Evolutionary conservation across 2,888 invertebrate species (phyloP).

Genomic region (Eupithecia insigniata): DNA sequence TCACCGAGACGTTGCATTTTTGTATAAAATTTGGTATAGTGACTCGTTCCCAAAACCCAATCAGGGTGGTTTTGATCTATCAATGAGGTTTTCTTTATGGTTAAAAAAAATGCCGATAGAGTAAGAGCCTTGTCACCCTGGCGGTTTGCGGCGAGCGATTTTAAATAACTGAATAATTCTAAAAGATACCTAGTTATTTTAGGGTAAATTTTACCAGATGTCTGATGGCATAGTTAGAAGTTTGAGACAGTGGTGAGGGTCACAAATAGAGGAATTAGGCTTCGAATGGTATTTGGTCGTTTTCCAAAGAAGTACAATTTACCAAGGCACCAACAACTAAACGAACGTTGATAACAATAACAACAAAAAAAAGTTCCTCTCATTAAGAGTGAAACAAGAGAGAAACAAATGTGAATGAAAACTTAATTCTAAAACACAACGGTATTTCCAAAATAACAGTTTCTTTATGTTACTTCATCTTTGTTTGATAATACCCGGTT

Average conservation of each 20-base stretch:
- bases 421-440: neutral
- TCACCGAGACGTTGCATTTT: neutral
- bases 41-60: neutral
- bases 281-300: neutral
- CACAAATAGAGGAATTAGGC: neutral
- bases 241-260: neutral
- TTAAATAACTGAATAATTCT: too few relatives aligned
- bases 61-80: neutral
- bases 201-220: neutral
- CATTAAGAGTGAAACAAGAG: neutral
- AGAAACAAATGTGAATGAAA: too few relatives aligned
- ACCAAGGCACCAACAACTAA: neutral
- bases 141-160: too few relatives aligned
- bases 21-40: neutral
- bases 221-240: neutral
- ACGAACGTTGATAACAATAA: neutral
- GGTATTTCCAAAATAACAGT: neutral
- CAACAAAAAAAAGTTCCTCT: neutral
- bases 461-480: neutral
- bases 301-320: conserved; percentile 6
- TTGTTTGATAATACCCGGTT: neutral
- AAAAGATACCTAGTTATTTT: neutral
- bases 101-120: neutral
- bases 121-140: too few relatives aligned
- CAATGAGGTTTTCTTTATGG: neutral